Evolutionary conservation across 1,140 invertebrate genomes (phyloP).

Genomic region (Maconellicoccus hirsutus): DNA sequence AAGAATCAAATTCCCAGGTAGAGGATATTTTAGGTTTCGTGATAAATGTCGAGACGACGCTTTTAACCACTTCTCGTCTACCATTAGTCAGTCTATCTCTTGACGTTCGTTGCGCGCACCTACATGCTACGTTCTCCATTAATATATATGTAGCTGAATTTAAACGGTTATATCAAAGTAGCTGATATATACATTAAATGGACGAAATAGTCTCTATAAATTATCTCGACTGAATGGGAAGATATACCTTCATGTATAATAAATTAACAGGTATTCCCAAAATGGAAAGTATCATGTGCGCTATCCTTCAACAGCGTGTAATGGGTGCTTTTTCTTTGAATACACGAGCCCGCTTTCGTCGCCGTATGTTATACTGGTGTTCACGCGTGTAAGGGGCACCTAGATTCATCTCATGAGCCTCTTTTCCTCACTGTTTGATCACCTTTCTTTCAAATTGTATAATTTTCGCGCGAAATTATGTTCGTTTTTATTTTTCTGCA

Average conservation of each 20-base stretch:
- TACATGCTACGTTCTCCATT: not conserved
- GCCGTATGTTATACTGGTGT: too few species aligned
- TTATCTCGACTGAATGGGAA: conserved; percentile 8
- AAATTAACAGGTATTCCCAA: not conserved
- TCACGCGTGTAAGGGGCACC: too few species aligned
- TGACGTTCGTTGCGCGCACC: not conserved
- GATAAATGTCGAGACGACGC: conserved; percentile 7
- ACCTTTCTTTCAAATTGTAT: too few species aligned
- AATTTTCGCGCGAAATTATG: too few species aligned
- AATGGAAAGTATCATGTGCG: not conserved
- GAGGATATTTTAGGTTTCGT: not conserved
- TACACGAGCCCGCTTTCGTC: too few species aligned
- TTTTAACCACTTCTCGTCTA: not conserved
- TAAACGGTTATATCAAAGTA: conserved; percentile 4
- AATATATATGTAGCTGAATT: conserved; percentile 2
- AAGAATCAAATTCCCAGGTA: conserved; percentile 8
- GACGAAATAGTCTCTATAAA: conserved; percentile 9
- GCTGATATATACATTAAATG: conserved; percentile 9
- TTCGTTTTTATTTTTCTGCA: too few species aligned
- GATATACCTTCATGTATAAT: conserved; percentile 4
- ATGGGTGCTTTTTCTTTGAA: not conserved
- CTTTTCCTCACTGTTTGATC: too few species aligned
- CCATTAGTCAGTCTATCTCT: not conserved
- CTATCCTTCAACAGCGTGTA: not conserved
- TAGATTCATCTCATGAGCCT: too few species aligned